Conservation (phyloP, 64 coral and sea anemone species). For the Hydrozoanthus tunicans region DNA sequence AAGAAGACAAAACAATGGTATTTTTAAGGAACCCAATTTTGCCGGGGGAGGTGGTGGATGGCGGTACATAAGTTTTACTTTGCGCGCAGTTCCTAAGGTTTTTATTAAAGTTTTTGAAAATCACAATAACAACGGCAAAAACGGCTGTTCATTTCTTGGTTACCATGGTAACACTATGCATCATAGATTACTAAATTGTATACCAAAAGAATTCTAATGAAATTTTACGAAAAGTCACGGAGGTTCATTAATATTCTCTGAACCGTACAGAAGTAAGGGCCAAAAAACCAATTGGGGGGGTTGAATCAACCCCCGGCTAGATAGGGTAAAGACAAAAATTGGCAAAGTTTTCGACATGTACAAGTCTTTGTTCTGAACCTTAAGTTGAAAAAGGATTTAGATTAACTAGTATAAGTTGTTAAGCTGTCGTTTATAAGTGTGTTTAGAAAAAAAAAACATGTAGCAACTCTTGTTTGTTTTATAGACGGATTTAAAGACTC, state of each 20-base stretch:
- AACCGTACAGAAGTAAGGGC: neutral
- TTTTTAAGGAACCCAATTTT: too few relatives aligned
- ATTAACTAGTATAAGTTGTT: too few relatives aligned
- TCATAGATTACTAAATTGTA: neutral
- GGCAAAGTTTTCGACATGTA: too few relatives aligned
- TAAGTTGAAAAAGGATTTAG: too few relatives aligned
- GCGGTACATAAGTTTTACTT: too few relatives aligned
- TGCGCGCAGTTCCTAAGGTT: neutral
- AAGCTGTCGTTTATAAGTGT: neutral
- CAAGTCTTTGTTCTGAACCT: too few relatives aligned
- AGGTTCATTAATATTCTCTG: neutral
- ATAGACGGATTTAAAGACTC: conserved; percentile 55
- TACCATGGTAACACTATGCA: neutral
- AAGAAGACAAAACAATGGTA: too few relatives aligned
- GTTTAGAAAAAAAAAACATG: neutral
- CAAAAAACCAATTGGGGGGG: neutral
- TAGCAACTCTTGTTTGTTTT: neutral
- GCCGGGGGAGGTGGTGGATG: too few relatives aligned
- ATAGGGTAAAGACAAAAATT: too few relatives aligned
- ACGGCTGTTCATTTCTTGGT: neutral
- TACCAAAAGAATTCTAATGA: neutral
- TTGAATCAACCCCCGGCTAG: neutral
- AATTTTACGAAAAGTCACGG: neutral
- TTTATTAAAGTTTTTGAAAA: neutral
- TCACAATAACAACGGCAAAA: neutral